phyloP scores from a whole-genome alignment of 2,113 vertebrate genomes.

The Callipepla squamata region DNA sequence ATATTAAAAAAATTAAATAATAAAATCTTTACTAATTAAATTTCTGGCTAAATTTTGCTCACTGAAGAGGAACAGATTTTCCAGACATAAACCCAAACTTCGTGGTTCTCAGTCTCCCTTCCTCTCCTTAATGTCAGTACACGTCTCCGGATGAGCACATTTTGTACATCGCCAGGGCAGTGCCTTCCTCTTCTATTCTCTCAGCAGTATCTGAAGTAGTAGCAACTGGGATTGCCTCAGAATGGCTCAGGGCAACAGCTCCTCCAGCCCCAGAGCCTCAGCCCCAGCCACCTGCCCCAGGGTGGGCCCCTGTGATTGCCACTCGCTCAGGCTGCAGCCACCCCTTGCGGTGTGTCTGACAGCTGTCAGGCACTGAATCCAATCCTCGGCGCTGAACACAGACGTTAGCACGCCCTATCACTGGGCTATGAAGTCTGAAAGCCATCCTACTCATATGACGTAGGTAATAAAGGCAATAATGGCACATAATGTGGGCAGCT shows the following conservation, averaged over 20 bases:
- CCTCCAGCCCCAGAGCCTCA: not conserved
- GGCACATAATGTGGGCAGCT: not conserved
- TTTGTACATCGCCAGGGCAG: not conserved
- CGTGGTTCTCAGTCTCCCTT: not conserved
- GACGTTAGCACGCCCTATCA: not conserved
- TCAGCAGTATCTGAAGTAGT: not conserved
- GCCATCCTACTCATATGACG: not conserved
- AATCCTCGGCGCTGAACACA: not conserved
- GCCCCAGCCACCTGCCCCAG: not conserved
- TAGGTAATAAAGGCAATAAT: slow-evolving; percentile 8
- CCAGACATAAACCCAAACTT: not conserved
- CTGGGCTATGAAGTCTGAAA: not conserved
- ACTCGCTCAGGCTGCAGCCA: rapidly evolving
- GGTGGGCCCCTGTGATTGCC: not conserved
- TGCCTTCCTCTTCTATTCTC: not conserved
- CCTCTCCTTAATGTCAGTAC: not conserved
- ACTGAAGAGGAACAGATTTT: not conserved
- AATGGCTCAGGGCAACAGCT: too few relatives aligned
- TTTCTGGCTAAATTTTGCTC: slow-evolving; percentile 20
- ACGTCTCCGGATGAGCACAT: rapidly evolving
- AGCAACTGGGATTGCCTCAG: too few relatives aligned
- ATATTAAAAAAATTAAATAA: not conserved
- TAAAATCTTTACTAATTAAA: not conserved
- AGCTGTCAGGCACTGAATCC: not conserved
- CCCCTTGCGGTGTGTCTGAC: not conserved